Percentiles rank a stretch among this genome's conserved stretches.
Conservation (phyloP, 1,140 invertebrate genomes). For the Myzus persicae region DNA sequence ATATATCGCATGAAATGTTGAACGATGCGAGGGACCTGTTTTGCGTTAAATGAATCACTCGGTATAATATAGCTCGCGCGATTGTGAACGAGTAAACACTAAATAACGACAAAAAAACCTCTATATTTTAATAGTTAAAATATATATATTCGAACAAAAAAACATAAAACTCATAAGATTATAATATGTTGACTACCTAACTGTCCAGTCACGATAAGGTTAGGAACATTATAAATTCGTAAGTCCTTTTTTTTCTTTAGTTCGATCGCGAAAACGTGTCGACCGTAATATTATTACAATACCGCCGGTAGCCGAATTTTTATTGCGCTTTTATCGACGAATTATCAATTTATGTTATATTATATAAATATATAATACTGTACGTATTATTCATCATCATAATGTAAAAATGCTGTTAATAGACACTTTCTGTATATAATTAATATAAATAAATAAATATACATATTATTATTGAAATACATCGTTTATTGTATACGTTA, state of each 20-base stretch:
- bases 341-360: background rate
- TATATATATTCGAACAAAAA: background rate
- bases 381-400: background rate
- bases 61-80: background rate
- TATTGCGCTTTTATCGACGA: background rate
- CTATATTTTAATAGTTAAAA: constrained; percentile 13
- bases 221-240: constrained; percentile 48
- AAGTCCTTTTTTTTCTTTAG: constrained; percentile 13
- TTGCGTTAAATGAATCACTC: background rate
- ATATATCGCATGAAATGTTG: background rate
- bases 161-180: background rate
- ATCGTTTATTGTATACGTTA: background rate
- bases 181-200: constrained; percentile 8
- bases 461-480: background rate
- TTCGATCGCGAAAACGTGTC: constrained; percentile 32
- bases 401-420: background rate
- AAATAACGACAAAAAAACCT: constrained; percentile 13
- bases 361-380: background rate
- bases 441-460: background rate
- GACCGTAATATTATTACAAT: background rate
- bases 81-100: background rate
- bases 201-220: constrained; percentile 49
- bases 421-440: background rate
- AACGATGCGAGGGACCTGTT: background rate
- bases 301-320: background rate